Percentiles rank a stretch among this genome's conserved stretches.
These are phyloP conservation scores for Pachymerium ferrugineum DNA, from an alignment of 2,888 invertebrate species.

Conservation along the genomic window DNA sequence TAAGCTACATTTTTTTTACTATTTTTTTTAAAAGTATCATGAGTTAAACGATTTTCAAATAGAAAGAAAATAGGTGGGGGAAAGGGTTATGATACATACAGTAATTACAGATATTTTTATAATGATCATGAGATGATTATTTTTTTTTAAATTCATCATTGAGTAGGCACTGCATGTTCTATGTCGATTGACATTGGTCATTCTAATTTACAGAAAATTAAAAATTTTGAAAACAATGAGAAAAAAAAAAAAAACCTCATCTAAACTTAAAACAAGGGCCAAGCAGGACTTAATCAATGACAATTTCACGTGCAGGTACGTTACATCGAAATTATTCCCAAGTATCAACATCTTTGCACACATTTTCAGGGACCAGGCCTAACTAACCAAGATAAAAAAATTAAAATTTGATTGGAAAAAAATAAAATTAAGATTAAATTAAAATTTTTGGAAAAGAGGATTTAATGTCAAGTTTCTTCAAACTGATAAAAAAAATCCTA, in stretches of 20 bases:
- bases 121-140: conserved; percentile 12
- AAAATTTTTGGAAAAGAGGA: background rate
- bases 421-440: background rate
- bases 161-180: background rate
- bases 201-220: background rate
- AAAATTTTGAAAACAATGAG: background rate
- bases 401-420: background rate
- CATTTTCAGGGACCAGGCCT: no score
- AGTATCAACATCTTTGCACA: background rate
- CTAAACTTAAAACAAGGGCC: no score
- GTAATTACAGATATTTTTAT: background rate
- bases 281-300: background rate
- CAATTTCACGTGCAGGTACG: background rate
- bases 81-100: conserved; percentile 27
- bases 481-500: background rate
- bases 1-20: background rate
- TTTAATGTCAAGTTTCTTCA: background rate
- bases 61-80: background rate
- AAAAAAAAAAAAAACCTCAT: background rate
- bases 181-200: background rate
- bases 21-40: background rate
- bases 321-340: conserved; percentile 3
- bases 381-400: background rate
- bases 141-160: background rate
- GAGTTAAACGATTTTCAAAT: background rate